phyloP scores from a whole-genome alignment of 2,113 vertebrate species.

The Noctilio leporinus region DNA sequence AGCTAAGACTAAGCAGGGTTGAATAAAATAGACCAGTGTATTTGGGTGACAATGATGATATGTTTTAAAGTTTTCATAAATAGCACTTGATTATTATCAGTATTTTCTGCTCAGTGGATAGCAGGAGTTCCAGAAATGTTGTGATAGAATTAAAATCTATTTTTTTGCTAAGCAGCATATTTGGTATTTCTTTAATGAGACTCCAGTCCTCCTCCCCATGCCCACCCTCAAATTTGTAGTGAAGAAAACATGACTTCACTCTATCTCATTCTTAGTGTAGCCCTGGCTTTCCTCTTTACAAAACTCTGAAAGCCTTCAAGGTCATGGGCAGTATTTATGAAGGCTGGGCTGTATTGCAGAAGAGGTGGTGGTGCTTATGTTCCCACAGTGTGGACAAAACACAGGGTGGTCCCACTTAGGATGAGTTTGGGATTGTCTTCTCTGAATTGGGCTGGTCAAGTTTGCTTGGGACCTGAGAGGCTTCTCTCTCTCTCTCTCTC shows the following conservation, averaged over 20 bases:
- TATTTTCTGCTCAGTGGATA: constrained; percentile 41
- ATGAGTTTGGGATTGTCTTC: background rate
- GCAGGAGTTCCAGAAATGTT: constrained; percentile 19
- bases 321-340: background rate
- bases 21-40: constrained; percentile 20
- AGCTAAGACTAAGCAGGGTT: background rate
- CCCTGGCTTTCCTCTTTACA: background rate
- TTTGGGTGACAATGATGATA: constrained; percentile 47
- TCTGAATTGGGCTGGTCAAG: background rate
- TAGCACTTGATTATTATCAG: constrained; percentile 26
- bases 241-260: background rate
- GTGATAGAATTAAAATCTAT: constrained; percentile 46
- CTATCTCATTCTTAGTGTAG: background rate
- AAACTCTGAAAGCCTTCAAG: background rate
- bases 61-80: constrained; percentile 53
- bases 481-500: too few species aligned
- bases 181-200: background rate
- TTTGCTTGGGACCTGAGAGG: background rate
- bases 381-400: background rate
- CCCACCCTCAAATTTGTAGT: background rate
- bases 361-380: rapidly evolving
- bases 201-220: background rate
- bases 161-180: background rate
- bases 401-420: background rate
- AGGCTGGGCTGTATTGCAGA: background rate